Percentiles rank a stretch among this genome's conserved stretches.
These are phyloP conservation scores for Lagodon rhomboides DNA, from an alignment of 2,797 vertebrate species.

Conservation along the genomic window DNA sequence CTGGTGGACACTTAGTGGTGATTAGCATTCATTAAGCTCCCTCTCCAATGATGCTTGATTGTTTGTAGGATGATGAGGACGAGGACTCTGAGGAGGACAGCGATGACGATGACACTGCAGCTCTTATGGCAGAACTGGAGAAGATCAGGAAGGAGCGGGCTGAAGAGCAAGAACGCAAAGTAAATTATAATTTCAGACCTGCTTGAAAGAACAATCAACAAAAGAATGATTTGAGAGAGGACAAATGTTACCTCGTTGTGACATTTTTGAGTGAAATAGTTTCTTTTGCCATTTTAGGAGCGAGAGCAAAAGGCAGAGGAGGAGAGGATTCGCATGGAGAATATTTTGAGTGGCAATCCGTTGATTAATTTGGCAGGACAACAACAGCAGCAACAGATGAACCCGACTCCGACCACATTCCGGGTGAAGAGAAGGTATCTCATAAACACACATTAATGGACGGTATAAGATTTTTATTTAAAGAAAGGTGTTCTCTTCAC, in stretches of 20 bases:
- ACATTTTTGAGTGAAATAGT: constrained; percentile 11
- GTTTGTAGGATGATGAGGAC: constrained; percentile 91
- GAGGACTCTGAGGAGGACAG: constrained; percentile 93
- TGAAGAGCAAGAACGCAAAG: constrained; percentile 97
- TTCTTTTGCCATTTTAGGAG: constrained; percentile 84
- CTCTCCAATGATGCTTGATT: constrained; percentile 16
- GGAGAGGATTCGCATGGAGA: constrained; percentile 98
- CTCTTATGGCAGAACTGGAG: constrained; percentile 96
- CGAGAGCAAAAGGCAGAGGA: constrained; percentile 98
- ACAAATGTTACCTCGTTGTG: neutral
- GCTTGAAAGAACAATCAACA: neutral
- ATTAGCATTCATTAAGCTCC: constrained; percentile 11
- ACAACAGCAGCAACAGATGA: constrained; percentile 78
- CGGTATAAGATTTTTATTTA: neutral
- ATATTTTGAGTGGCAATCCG: constrained; percentile 97
- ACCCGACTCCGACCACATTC: constrained; percentile 88
- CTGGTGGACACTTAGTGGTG: neutral
- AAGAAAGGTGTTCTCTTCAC: neutral
- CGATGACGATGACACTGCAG: constrained; percentile 96
- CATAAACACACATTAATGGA: constrained; percentile 6
- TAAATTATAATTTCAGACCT: constrained; percentile 67
- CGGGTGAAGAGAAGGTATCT: constrained; percentile 96
- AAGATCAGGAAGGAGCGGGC: constrained; percentile 99
- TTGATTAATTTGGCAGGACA: constrained; percentile 95
- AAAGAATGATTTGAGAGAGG: neutral